Evolutionary conservation across 2,113 vertebrate genomes (phyloP).

Genomic region (Xiphorhynchus elegans): DNA sequence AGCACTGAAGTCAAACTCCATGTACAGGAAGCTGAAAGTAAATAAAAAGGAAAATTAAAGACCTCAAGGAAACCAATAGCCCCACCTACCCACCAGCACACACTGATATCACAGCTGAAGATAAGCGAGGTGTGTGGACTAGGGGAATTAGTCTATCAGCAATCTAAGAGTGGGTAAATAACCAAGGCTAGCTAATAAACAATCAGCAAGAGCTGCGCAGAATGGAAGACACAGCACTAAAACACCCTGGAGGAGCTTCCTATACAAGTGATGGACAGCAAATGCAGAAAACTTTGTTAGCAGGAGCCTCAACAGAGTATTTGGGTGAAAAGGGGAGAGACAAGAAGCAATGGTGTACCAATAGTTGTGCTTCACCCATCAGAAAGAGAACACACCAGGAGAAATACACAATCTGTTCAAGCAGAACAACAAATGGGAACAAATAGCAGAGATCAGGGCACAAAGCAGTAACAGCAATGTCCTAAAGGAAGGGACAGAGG

Average conservation of each 20-base stretch:
- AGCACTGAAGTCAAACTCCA: fast-evolving
- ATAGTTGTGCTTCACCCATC: background rate
- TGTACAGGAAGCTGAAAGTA: background rate
- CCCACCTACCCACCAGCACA: background rate
- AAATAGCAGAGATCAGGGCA: background rate
- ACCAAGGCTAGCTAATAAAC: background rate
- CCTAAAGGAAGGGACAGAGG: background rate
- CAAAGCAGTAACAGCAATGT: background rate
- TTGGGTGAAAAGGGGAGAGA: background rate
- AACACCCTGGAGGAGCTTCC: background rate
- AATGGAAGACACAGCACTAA: background rate
- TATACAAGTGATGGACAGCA: background rate
- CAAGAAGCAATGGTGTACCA: fast-evolving
- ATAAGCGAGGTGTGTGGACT: background rate
- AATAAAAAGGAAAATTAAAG: background rate
- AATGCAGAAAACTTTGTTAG: background rate
- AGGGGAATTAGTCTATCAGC: background rate
- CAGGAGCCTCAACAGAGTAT: background rate
- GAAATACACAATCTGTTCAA: background rate
- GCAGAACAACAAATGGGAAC: background rate
- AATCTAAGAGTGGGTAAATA: background rate
- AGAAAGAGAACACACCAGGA: background rate
- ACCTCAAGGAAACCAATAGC: background rate
- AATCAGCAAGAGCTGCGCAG: background rate
- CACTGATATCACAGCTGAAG: background rate